Evolutionary conservation across 1,140 invertebrate genomes (phyloP), one percentile per base, ranked within the genome.

Genomic region (Scaptomyza graminum): DNA sequence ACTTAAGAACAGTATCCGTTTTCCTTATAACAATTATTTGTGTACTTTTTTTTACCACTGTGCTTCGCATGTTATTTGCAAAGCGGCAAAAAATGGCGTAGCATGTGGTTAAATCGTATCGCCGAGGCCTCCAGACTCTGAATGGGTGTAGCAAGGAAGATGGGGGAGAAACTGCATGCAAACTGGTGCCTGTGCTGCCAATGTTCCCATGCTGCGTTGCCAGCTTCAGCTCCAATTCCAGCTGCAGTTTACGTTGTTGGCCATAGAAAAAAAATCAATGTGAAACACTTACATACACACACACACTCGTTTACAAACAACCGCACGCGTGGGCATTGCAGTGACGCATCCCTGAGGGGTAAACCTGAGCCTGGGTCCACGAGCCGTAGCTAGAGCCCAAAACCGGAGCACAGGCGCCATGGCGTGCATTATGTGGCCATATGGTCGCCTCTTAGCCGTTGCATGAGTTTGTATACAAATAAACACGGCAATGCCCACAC

Each of bases 401-500:
- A 22, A 22, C 18, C 18, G 43, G 11, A 37, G 47, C 18, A 73
- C 61, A 68, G 67, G 82, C 67, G 68, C 68, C 83, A 74, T 67
- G 76, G 83, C 83, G 79, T 88, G 83, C 83, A 88, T 88, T 88
- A 79, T 88, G 76, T 82, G 79, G 62, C 72, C 78, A 71, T 76
- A 79, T 88, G 76, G 51, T 63, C 50, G 69, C 61, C 46, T 63
- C 47, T 69, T 66, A 68, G 57, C 56, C 55, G 67, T 61, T 61
- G 71, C 50, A 70, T 44, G 49, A 56, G 82, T 61, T 55, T 88
- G 76, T 89, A 75, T 83, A 88, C 84, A 88, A 88, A 88, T 88
- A 88, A 89, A 88, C 83, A 88, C 66, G 70, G 82, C 66, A 81
- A 66, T 22, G 18, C 81, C 74, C 63, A 76, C 83, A 62, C 82